Percentiles rank a stretch among this genome's conserved stretches.
These are phyloP conservation scores for Cyprinodon variegatus DNA, from an alignment of 2,113 vertebrate genomes.

Conservation along the genomic window DNA sequence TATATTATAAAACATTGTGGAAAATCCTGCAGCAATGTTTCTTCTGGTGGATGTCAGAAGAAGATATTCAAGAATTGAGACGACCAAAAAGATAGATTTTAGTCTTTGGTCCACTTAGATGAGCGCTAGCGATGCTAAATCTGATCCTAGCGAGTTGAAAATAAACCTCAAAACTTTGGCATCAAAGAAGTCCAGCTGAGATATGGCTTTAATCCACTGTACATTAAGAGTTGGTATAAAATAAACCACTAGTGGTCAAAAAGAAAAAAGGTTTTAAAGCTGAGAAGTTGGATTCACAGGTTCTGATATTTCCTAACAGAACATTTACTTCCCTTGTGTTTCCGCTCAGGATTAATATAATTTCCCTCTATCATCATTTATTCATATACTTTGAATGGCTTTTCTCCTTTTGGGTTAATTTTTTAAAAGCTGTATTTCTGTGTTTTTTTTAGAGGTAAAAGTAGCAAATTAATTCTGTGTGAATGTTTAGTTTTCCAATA, in stretches of 20 bases:
- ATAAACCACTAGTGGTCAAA: too few relatives aligned
- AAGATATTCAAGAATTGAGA: neutral
- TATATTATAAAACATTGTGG: neutral
- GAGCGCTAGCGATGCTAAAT: too few relatives aligned
- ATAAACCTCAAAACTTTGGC: neutral
- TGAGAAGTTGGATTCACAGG: neutral
- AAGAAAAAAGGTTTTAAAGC: neutral
- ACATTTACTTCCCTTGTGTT: too few relatives aligned
- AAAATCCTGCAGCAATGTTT: neutral
- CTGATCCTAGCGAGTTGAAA: neutral
- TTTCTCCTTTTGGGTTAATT: neutral
- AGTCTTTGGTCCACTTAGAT: neutral
- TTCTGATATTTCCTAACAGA: too few relatives aligned
- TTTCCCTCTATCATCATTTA: neutral
- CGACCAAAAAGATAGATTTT: neutral
- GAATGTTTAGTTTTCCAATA: constrained; percentile 1
- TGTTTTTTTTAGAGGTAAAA: neutral
- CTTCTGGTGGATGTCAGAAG: neutral
- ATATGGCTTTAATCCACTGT: neutral
- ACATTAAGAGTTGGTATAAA: neutral
- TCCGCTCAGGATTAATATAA: neutral
- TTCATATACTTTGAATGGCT: neutral
- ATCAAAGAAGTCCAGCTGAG: neutral
- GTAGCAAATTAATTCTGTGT: neutral
- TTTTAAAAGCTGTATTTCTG: neutral